A percentile compares a stretch with the other conserved stretches of the same genome.
Evolutionary conservation across 2,113 vertebrate species (phyloP).

Genomic region (Cyanoderma ruficeps): DNA sequence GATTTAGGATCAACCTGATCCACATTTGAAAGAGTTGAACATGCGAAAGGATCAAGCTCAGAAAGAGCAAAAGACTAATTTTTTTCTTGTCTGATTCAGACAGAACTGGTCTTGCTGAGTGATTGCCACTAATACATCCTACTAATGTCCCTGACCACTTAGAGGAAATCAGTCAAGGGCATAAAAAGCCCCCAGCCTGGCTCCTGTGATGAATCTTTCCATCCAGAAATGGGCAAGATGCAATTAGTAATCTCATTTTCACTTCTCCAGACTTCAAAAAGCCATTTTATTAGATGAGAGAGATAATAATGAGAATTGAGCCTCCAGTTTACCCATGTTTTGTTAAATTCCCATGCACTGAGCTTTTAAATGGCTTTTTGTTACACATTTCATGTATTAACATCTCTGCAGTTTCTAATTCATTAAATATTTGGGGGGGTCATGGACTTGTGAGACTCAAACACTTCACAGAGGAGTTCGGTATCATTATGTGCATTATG

Average conservation of each 20-base stretch:
- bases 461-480: background rate
- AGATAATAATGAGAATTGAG: background rate
- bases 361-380: background rate
- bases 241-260: conserved; percentile 4
- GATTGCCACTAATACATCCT: background rate
- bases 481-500: background rate
- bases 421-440: background rate
- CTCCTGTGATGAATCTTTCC: background rate
- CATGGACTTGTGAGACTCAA: background rate
- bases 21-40: background rate
- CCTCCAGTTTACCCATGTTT: background rate
- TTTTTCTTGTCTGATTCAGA: background rate
- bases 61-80: background rate
- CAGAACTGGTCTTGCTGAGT: background rate
- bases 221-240: background rate
- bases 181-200: background rate
- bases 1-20: background rate
- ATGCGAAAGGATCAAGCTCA: background rate
- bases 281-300: background rate
- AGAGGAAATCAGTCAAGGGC: background rate
- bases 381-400: background rate
- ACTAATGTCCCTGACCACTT: background rate
- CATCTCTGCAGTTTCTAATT: background rate
- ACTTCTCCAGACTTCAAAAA: background rate
- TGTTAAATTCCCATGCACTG: background rate